These are phyloP conservation scores for Ormyrus pomaceus DNA, from an alignment of 2,888 invertebrate species.

Conservation along the genomic window DNA sequence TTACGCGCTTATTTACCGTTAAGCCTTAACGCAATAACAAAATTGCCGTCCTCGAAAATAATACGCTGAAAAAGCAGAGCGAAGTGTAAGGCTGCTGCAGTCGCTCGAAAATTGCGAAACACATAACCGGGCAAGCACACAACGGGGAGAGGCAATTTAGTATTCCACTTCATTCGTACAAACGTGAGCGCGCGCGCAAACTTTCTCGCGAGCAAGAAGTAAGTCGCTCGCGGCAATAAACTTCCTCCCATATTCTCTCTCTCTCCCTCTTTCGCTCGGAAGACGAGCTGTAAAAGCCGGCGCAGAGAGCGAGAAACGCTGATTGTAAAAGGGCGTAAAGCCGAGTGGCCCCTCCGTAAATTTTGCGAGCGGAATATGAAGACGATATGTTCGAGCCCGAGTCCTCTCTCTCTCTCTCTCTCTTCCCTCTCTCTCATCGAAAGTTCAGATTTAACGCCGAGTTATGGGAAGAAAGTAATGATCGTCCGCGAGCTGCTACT, in stretches of 20 bases:
- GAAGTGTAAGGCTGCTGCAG: too few relatives aligned
- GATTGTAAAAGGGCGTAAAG: conserved; percentile 46
- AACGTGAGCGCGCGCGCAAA: neutral
- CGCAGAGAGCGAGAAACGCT: conserved; percentile 3
- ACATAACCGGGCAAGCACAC: neutral
- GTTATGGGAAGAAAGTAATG: conserved; percentile 40
- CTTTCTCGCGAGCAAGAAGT: neutral
- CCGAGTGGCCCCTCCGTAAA: conserved; percentile 20
- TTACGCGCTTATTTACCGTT: too few relatives aligned
- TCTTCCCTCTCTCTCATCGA: conserved; percentile 15
- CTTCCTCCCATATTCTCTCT: conserved; percentile 11
- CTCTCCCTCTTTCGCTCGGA: neutral
- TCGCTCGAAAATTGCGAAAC: neutral
- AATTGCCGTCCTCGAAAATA: too few relatives aligned
- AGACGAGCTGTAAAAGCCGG: conserved; percentile 34
- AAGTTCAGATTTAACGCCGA: conserved; percentile 44
- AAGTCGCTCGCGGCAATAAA: conserved; percentile 35
- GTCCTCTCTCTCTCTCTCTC: neutral
- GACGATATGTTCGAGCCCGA: conserved; percentile 36
- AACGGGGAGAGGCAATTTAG: neutral
- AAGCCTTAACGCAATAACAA: too few relatives aligned
- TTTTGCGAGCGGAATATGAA: conserved; percentile 32
- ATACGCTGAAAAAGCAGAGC: too few relatives aligned
- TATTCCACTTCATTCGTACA: neutral
- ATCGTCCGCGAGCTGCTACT: conserved; percentile 3